A percentile compares a stretch with the other conserved stretches of the same genome.
These are phyloP conservation scores for Eretmochelys imbricata DNA, from an alignment of 2,113 vertebrate genomes.

Conservation along the genomic window DNA sequence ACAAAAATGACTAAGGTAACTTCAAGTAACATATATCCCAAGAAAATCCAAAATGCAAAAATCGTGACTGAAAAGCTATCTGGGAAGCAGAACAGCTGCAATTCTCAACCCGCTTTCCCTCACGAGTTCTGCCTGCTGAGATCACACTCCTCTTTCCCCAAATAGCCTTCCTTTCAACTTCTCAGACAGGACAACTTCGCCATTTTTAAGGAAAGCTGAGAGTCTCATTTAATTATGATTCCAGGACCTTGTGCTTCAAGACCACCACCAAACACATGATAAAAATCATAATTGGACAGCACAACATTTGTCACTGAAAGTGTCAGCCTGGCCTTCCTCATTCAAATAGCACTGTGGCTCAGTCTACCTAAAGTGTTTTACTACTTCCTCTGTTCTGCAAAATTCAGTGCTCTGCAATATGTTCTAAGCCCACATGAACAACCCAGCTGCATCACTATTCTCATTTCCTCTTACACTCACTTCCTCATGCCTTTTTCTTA, in stretches of 20 bases:
- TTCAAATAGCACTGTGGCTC: neutral
- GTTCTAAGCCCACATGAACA: neutral
- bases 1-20: rapidly evolving
- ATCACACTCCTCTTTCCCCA: neutral
- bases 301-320: rapidly evolving
- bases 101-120: neutral
- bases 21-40: neutral
- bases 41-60: neutral
- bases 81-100: neutral
- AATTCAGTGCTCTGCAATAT: neutral
- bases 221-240: neutral
- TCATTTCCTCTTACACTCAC: neutral
- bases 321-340: rapidly evolving
- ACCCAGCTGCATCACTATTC: neutral
- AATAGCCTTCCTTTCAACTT: neutral
- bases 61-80: neutral
- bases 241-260: neutral
- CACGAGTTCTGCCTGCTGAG: neutral
- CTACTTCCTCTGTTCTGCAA: rapidly evolving
- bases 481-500: neutral
- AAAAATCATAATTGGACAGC: rapidly evolving
- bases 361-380: neutral
- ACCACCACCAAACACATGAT: neutral
- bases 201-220: neutral
- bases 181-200: neutral